Evolutionary conservation across 2,888 invertebrate genomes (phyloP).

Genomic region (Candidula unifasciata): DNA sequence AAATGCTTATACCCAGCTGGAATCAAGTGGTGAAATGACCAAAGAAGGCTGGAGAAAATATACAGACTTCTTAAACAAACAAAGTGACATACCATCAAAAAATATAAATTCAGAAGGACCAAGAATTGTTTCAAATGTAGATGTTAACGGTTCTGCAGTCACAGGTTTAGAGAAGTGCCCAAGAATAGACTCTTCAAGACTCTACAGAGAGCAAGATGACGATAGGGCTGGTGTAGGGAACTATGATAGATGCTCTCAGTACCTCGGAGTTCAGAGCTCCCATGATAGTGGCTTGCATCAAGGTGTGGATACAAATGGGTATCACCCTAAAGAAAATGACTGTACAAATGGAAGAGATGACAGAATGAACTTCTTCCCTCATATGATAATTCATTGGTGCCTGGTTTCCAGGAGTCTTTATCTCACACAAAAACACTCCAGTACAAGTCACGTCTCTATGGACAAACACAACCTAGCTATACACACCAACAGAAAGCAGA

Average conservation of each 20-base stretch:
- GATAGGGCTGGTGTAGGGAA: too few species aligned
- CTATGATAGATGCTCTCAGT: too few species aligned
- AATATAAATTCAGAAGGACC: slow-evolving; percentile 22
- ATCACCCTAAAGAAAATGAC: not conserved
- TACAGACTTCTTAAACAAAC: slow-evolving; percentile 33
- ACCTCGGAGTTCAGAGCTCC: too few species aligned
- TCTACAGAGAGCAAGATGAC: too few species aligned
- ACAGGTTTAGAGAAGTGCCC: slow-evolving; percentile 22
- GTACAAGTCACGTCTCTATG: not conserved
- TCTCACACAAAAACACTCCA: not conserved
- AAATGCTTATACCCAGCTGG: not conserved
- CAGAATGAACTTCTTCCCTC: too few species aligned
- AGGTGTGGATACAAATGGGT: too few species aligned
- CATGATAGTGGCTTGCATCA: too few species aligned
- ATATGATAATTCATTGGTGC: too few species aligned
- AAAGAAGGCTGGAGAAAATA: slow-evolving; percentile 34
- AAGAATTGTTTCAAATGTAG: not conserved
- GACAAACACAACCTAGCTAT: not conserved
- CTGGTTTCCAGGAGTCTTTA: not conserved
- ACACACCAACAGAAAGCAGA: not conserved
- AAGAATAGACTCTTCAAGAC: not conserved
- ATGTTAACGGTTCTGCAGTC: not conserved
- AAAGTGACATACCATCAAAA: slow-evolving; percentile 13
- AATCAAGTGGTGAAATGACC: not conserved
- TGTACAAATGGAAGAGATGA: too few species aligned